A percentile compares a stretch with the other conserved stretches of the same genome.
phyloP scores from a whole-genome alignment of 2,888 invertebrate genomes.

The Agrotis clavis region DNA sequence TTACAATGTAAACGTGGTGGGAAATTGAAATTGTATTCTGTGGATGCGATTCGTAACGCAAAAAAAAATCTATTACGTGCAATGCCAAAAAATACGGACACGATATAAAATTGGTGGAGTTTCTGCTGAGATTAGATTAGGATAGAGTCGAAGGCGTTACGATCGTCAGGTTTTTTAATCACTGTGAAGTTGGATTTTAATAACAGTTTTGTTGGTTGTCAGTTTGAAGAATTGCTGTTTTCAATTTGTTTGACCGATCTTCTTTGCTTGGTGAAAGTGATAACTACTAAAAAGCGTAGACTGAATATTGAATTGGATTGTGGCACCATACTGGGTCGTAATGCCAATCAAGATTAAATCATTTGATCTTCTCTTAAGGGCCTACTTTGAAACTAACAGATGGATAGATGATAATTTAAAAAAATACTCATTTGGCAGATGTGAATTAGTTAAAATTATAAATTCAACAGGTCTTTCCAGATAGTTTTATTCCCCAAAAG shows the following conservation, averaged over 20 bases:
- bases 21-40: constrained; percentile 78
- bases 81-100: constrained; percentile 58
- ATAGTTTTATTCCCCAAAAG: background rate
- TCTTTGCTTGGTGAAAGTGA: constrained; percentile 50
- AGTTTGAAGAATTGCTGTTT: constrained; percentile 48
- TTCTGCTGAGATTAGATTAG: constrained; percentile 59
- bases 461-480: background rate
- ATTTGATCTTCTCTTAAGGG: background rate
- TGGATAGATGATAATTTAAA: too few species aligned
- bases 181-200: constrained; percentile 60
- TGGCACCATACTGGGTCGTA: background rate
- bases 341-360: background rate
- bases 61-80: constrained; percentile 71
- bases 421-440: background rate
- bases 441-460: background rate
- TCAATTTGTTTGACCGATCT: constrained; percentile 50
- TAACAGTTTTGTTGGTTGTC: constrained; percentile 51
- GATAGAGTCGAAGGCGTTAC: constrained; percentile 32
- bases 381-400: background rate
- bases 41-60: constrained; percentile 71
- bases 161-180: constrained; percentile 47
- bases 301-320: constrained; percentile 10
- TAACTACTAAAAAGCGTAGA: constrained; percentile 23
- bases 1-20: constrained; percentile 75
- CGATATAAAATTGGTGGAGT: constrained; percentile 52